Evolutionary conservation across 2,888 invertebrate species (phyloP), one percentile per base, ranked within the genome.

Genomic region (Lagria hirta): DNA sequence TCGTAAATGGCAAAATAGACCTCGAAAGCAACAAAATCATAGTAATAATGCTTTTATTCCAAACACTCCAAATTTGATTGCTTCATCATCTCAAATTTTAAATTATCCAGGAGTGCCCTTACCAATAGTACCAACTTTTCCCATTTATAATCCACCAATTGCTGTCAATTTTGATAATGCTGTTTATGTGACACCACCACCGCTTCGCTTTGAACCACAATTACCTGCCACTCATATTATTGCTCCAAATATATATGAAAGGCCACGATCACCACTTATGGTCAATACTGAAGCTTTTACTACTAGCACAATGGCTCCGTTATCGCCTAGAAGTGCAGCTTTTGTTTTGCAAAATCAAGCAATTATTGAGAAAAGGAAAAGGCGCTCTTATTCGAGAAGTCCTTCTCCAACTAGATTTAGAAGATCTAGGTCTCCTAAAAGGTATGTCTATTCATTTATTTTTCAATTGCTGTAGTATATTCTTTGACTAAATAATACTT

Each of bases 321-420:
- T 73, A 16, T 71, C 71, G 5, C 73, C 73, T 0, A 57, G 72
- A 52, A 72, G 72, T 51, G 72, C 72, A 4, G 70, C 71, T 8
- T 73, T 73, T 50, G 73, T 73, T 4, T 44, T 72, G 34, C 60
- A 72, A 55, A 73, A 73, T 51, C 64, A 70, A 10, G 69, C 70
- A 16, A 72, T 71, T 13, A 63, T 73, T n/a, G 72, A 72, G 37
- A 64, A 66, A 42, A 52, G 72, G 26, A 69, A 65, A 60, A 58
- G 69, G 18, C 58, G 72, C 34, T 73, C 72, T 3, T 70, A 68
- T 46, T 72, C 73, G 2, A 62, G 72, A n/a, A 71, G 67, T 40
- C 69, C 67, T 3, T 68, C 69, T 2, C 65, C 70, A 1, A 58
- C 57, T 13, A 50, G 52, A 28, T 38, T 37, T 13, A 52, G 58